Conservation (phyloP, 92 coral and sea anemone species). For the Porites divaricata region DNA sequence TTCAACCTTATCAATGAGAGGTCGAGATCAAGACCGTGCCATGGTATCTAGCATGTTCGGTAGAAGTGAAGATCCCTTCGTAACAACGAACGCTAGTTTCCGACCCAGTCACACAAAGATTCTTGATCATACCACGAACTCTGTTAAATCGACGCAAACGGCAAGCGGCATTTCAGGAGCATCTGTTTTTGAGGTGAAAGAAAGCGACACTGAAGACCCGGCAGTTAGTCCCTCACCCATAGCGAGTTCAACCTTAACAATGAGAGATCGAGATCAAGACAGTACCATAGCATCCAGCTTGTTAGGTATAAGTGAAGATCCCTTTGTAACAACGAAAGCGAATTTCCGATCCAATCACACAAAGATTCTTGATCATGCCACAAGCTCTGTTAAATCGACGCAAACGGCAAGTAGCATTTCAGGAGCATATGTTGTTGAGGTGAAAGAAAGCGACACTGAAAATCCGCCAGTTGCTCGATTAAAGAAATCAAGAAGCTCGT, state of each 20-base stretch:
- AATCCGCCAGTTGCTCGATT: slow-evolving; percentile 1
- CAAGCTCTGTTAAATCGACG: background rate
- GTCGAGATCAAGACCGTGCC: too few relatives aligned
- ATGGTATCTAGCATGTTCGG: background rate
- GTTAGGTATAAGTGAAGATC: background rate
- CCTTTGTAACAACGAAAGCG: background rate
- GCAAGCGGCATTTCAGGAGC: background rate
- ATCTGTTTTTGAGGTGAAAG: background rate
- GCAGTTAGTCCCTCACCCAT: background rate
- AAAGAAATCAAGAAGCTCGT: background rate
- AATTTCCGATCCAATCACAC: background rate
- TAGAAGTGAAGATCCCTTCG: background rate
- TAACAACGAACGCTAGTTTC: background rate
- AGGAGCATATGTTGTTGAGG: background rate
- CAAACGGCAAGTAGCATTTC: background rate
- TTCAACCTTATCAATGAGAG: background rate
- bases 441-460: background rate
- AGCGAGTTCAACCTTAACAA: background rate
- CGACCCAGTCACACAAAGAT: background rate
- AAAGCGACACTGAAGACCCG: background rate
- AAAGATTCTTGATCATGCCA: background rate
- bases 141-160: background rate
- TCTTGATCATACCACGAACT: background rate
- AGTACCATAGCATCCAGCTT: background rate
- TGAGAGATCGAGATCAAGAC: background rate